Evolutionary conservation across 2,113 vertebrate species (phyloP), one percentile per base, ranked within the genome.

Genomic region (Agelaius phoeniceus): DNA sequence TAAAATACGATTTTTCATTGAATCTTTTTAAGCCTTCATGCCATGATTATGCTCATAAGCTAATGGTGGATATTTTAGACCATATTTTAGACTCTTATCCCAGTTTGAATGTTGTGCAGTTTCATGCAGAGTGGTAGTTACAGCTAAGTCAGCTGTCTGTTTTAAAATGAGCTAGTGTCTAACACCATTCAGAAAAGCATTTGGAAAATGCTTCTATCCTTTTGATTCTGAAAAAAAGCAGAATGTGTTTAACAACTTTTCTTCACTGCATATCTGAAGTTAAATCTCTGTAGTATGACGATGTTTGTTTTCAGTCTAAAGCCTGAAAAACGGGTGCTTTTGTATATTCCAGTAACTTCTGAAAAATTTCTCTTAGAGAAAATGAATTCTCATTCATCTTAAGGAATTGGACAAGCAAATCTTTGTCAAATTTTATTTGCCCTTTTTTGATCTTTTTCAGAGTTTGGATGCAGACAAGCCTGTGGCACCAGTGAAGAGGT

Each of bases 391-490:
- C 54, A 43, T 77, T 86, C 3, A 20, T 76, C 37, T 91, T 44
- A 59, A 37, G n/a, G 58, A 35, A 37, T 35, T 17, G 58, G 15
- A 59, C 58, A 59, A 59, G 23, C 58, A 59, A 59, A 37, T 16
- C 23, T 35, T 37, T 26, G 22, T 46, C 35, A 74, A 83, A 67
- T 43, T 80, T 79, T 21, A 41, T 49, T 84, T 92, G 5, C 28
- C 33, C 18, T 7, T 35, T 54, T 93, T 82, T 48, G 4, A 13
- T 88, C 10, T 75, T 69, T 49, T 86, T 37, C 92, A 99, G 99
- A 99, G 99, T 98, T 98, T 99, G 98, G 99, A 99, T 98, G 98
- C 99, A 41, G 99, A 99, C 41, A 98, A 98, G 88, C 98, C 99
- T 9, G 96, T 98, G 97, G 99, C 99, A 95, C 98, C 99, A 73